Conservation (phyloP, 2,888 invertebrate species). For the Lepidochrysops patricia region DNA sequence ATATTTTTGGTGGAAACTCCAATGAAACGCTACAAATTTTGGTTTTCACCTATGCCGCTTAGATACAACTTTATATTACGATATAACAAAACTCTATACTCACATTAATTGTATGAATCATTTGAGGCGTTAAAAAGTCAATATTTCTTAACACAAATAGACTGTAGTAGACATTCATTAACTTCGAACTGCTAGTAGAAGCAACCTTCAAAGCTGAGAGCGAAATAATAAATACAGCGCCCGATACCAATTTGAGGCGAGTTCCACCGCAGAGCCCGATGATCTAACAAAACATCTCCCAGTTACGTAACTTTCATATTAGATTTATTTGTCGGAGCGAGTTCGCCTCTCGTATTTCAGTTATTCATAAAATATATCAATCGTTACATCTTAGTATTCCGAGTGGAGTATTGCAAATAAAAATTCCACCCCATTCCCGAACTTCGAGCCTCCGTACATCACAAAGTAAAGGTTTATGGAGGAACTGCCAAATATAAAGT, state of each 20-base stretch:
- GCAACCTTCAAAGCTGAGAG: not conserved
- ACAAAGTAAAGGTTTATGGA: constrained; percentile 55
- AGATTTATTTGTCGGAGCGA: not conserved
- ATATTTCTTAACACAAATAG: too few relatives aligned
- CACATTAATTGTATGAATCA: too few relatives aligned
- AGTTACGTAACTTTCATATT: not conserved
- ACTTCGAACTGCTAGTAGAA: too few relatives aligned
- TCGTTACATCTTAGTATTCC: constrained; percentile 38
- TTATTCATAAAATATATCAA: constrained; percentile 14
- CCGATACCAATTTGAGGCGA: not conserved
- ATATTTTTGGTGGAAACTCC: too few relatives aligned
- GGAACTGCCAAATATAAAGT: constrained; percentile 44
- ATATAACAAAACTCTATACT: too few relatives aligned
- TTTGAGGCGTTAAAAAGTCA: too few relatives aligned
- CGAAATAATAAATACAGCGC: not conserved
- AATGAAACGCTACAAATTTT: too few relatives aligned
- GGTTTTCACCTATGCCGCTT: too few relatives aligned
- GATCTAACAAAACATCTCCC: not conserved
- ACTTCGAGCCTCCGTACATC: constrained; percentile 43
- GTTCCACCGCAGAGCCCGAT: not conserved
- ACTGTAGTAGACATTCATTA: too few relatives aligned
- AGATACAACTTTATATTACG: too few relatives aligned
- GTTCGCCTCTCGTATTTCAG: not conserved
- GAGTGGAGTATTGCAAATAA: constrained; percentile 37
- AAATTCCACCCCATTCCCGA: constrained; percentile 39